Evolutionary conservation across 2,888 invertebrate genomes (phyloP).

Genomic region (Eupithecia inturbata): DNA sequence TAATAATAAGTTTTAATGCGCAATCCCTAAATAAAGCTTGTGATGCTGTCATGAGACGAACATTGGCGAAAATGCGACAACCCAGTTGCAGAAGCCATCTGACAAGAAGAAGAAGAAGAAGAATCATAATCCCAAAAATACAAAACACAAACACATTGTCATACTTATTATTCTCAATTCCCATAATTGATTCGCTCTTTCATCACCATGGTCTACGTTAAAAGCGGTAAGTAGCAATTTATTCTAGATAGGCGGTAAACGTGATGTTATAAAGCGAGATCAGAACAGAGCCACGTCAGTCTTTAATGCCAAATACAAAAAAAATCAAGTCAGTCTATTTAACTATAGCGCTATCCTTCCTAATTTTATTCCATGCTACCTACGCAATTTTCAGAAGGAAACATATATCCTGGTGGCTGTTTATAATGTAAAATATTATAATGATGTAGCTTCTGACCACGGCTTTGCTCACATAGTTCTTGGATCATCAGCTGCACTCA

Average conservation of each 20-base stretch:
- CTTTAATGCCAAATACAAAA: no score
- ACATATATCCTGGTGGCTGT: background rate
- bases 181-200: background rate
- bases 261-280: background rate
- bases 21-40: no score
- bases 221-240: constrained; percentile 53
- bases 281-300: constrained; percentile 60
- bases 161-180: no score
- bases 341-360: background rate
- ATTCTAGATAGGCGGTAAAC: background rate
- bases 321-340: no score
- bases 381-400: background rate
- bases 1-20: no score
- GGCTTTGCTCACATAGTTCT: background rate
- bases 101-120: no score
- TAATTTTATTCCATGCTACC: background rate
- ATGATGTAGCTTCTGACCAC: background rate
- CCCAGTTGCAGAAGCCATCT: no score
- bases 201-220: constrained; percentile 61
- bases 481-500: background rate
- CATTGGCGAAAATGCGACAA: no score
- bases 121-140: no score
- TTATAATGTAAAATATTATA: background rate
- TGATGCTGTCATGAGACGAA: no score
- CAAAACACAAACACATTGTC: no score